phyloP scores from a whole-genome alignment of 2,113 vertebrate genomes.

The Pluvianellus socialis region DNA sequence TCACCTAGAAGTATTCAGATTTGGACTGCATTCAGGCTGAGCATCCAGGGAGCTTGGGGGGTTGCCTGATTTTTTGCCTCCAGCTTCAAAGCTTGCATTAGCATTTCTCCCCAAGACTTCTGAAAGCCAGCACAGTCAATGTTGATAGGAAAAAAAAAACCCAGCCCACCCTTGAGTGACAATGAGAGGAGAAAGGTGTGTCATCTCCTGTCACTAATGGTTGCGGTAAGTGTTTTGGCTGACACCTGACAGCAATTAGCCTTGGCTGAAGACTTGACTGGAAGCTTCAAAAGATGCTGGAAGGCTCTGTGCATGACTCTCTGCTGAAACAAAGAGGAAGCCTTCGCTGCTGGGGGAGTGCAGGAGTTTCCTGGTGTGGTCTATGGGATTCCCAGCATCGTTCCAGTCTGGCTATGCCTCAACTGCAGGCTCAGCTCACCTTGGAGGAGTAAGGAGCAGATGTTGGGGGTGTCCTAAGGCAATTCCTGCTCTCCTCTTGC shows the following conservation, averaged over 20 bases:
- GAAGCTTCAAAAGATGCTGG: constrained; percentile 41
- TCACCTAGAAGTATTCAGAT: neutral
- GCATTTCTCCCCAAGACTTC: constrained; percentile 26
- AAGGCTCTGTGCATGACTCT: fast-evolving
- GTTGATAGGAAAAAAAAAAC: neutral
- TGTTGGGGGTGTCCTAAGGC: neutral
- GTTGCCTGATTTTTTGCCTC: neutral
- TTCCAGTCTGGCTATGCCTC: neutral
- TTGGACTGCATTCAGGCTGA: neutral
- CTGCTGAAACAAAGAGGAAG: neutral
- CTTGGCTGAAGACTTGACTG: constrained; percentile 1
- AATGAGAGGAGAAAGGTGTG: constrained; percentile 18
- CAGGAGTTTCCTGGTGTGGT: neutral
- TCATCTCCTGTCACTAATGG: neutral
- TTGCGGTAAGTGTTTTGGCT: neutral
- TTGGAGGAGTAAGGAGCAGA: neutral
- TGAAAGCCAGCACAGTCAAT: neutral
- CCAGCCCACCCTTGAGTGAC: neutral
- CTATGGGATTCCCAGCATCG: fast-evolving
- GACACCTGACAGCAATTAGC: constrained; percentile 63
- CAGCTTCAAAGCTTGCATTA: constrained; percentile 54
- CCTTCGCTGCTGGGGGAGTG: neutral
- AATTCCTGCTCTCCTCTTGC: neutral
- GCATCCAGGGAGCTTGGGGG: neutral
- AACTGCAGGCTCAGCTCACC: fast-evolving